Conservation (phyloP, 2,888 invertebrate species). For the Bembecia ichneumoniformis region DNA sequence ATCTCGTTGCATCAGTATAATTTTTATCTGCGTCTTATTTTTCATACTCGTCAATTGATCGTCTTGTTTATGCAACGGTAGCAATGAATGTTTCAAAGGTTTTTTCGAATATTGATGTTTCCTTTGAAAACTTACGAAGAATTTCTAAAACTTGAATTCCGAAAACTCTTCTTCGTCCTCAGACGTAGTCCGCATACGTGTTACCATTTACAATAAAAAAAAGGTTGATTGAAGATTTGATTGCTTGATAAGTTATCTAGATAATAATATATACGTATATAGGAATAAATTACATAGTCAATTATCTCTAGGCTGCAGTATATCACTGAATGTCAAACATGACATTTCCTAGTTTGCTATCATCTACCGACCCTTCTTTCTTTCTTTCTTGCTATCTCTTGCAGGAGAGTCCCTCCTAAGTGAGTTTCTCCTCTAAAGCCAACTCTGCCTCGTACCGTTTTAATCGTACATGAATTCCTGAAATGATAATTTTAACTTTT, state of each 20-base stretch:
- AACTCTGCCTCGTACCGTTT: conserved; percentile 91
- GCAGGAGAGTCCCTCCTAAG: conserved; percentile 88
- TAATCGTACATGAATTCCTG: conserved; percentile 83
- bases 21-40: too few relatives aligned
- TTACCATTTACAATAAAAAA: conserved; percentile 65
- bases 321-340: conserved; percentile 94
- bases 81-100: conserved; percentile 92
- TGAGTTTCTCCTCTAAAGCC: conserved; percentile 84
- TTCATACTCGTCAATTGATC: conserved; percentile 82
- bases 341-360: conserved; percentile 94
- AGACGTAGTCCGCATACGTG: conserved; percentile 85
- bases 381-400: conserved; percentile 92
- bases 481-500: too few relatives aligned
- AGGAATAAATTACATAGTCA: too few relatives aligned
- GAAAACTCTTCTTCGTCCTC: conserved; percentile 94
- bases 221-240: neutral
- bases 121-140: conserved; percentile 98
- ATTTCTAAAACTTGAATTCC: conserved; percentile 98
- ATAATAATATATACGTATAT: too few relatives aligned
- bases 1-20: neutral
- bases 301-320: conserved; percentile 82
- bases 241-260: neutral
- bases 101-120: conserved; percentile 96
- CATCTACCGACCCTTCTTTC: conserved; percentile 95
- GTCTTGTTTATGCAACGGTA: conserved; percentile 94